Evolutionary conservation across 2,797 vertebrate genomes (phyloP).

Genomic region (Cygnus olor): DNA sequence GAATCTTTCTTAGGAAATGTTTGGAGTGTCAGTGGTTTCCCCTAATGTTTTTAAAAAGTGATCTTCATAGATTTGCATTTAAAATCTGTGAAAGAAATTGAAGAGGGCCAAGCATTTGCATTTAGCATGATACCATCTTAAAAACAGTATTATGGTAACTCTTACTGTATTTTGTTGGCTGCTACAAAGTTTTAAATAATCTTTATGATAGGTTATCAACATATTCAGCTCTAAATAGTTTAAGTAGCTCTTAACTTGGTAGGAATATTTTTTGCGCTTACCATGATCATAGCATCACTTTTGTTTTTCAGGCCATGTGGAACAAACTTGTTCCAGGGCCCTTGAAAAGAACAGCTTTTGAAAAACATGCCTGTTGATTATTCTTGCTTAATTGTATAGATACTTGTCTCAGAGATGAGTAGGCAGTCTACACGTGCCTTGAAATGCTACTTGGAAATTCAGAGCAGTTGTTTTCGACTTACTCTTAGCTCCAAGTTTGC

Average conservation of each 20-base stretch:
- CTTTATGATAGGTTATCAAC: neutral
- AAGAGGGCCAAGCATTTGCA: neutral
- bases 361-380: neutral
- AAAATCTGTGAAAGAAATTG: neutral
- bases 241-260: neutral
- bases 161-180: neutral
- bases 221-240: neutral
- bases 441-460: neutral
- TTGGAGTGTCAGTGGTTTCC: neutral
- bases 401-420: fast-evolving
- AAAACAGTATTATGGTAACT: neutral
- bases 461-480: neutral
- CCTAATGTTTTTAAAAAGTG: neutral
- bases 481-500: neutral
- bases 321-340: neutral
- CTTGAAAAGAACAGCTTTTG: neutral
- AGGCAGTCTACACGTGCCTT: neutral
- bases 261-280: neutral
- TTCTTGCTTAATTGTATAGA: neutral
- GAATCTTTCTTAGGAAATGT: neutral
- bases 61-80: neutral
- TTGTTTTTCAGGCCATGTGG: neutral
- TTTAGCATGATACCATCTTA: neutral
- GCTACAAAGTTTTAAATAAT: neutral
- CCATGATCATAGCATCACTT: neutral